Evolutionary conservation across 1,140 invertebrate genomes (phyloP), one percentile per base, ranked within the genome.

Genomic region (Euura saliciscinereae): DNA sequence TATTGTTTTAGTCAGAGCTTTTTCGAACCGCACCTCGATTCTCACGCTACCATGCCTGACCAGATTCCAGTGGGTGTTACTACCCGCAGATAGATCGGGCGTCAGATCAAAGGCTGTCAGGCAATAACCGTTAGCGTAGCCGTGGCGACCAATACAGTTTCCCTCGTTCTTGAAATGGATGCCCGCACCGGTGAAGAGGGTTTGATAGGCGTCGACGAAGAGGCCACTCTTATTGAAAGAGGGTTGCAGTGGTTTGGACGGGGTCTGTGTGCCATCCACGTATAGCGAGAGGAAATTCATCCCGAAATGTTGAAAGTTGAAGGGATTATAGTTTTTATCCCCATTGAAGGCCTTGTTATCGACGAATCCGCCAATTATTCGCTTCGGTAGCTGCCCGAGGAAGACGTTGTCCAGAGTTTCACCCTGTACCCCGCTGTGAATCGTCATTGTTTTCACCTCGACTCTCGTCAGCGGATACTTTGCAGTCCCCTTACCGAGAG

Each of bases 381-480:
- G 70, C 76, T 84, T 83, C 2, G 84, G 83, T 71, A 86, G 67
- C 77, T 84, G 82, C 5, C 82, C 82, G 6, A 85, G 65, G 69
- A 82, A 79, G 5, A 84, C 74, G 72, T 87, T 86, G 69, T 81
- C 80, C 43, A 85, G 43, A 1, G 79, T 81, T 78, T 85, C 81
- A 11, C 78, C 75, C 45, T 81, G 78, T 44, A 84, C 71, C 2
- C 78, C 80, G 4, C 72, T 71, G 7, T 83, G 80, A 45, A 85
- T 79, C 8, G 81, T 82, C 46, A 84, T 77, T 67, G 80, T 76
- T 77, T 85, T 86, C 6, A 84, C 76, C 75, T 85, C 84, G 4
- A 80, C 81, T 73, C 82, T 70, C 4, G 83, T 84, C 11, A 87
- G 74, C 2, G 83, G 83, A 79, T 85, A 84, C 78, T 86, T 86